Base-by-base conservation (phyloP, 2,797 vertebrate species). In the Odontamblyopus lacepedii region DNA sequence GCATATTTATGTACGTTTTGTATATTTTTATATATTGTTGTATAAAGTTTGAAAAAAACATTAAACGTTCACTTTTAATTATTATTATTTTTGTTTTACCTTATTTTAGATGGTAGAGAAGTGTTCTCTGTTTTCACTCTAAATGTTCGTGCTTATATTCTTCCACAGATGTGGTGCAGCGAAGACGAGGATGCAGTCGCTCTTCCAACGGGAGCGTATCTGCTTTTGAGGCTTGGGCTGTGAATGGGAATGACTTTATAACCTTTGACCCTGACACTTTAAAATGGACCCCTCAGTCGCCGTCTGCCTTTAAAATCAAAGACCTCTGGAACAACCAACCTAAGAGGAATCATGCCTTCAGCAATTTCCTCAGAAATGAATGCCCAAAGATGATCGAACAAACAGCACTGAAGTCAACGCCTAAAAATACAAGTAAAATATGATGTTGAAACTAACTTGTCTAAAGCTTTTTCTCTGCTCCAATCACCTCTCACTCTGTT, bases 371-470 rank as follows among this genome's bases (percentile, higher is more conserved):
- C 16, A 67, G 2, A 53, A 5, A 29, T 19, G 6, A 9, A 50
- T 67, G 64, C 27, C 15, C 44, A 9, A 32, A 30, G 18, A 27
- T 70, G 59, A 63, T 76, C 5, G 3, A 67, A 32, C 2, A 0
- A 1, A 60, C 60, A 38, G 38, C 61, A 30, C 13, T 78, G 7
- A 75, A 7, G 32, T 6, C 73, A 41, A 15, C 23, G 6, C 0
- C 16, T 9, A 63, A 67, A 13, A 16, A 67, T 2, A 79, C 73
- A 70, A 67, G 78, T 76, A 29, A 73, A 67, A 26, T 50, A 23
- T 9, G 2, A 56, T 12, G 2, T 7, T 55, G 19, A 55, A 19
- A 18, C 4, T 51, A 19, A 51, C 4, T 13, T 44, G 41, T 13
- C 41, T 44, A 3, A 3, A 44, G 12, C 9, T 44, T 12, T 44